phyloP scores from a whole-genome alignment of 1,140 invertebrate genomes.

The Bombus confusus region DNA sequence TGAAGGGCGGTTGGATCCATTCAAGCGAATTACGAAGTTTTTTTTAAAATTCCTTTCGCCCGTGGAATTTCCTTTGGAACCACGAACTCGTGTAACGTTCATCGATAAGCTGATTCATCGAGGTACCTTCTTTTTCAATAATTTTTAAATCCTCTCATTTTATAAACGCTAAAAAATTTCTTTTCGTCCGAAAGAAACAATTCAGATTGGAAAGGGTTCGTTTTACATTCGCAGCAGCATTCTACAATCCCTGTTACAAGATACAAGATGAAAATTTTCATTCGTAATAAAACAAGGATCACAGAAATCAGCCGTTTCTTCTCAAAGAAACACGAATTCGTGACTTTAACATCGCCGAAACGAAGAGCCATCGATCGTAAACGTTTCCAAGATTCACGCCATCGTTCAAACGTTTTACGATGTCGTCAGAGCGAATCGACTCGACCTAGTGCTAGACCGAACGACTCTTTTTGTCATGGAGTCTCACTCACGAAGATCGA shows the following conservation, averaged over 20 bases:
- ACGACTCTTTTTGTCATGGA: not conserved
- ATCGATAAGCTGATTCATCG: no score
- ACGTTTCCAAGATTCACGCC: not conserved
- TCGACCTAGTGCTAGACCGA: not conserved
- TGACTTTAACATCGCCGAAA: not conserved
- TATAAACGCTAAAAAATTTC: not conserved
- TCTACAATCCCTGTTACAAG: no score
- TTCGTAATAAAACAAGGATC: not conserved
- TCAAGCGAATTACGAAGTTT: not conserved
- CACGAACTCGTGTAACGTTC: not conserved
- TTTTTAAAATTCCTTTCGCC: not conserved
- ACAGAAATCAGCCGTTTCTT: not conserved
- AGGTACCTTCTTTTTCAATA: not conserved
- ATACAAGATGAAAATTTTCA: not conserved
- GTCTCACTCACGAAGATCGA: not conserved
- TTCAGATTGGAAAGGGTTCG: not conserved
- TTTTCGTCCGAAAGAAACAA: not conserved
- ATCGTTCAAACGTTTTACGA: conserved; percentile 23
- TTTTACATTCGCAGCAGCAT: no score
- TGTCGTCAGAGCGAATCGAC: not conserved
- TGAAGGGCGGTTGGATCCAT: not conserved
- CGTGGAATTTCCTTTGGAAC: not conserved
- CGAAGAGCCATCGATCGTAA: conserved; percentile 33
- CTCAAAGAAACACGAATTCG: not conserved
- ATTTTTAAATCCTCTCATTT: not conserved